A percentile compares a stretch with the other conserved stretches of the same genome.
Evolutionary conservation across 2,888 invertebrate species (phyloP).

Genomic region (Trileptium ribeirensis): DNA sequence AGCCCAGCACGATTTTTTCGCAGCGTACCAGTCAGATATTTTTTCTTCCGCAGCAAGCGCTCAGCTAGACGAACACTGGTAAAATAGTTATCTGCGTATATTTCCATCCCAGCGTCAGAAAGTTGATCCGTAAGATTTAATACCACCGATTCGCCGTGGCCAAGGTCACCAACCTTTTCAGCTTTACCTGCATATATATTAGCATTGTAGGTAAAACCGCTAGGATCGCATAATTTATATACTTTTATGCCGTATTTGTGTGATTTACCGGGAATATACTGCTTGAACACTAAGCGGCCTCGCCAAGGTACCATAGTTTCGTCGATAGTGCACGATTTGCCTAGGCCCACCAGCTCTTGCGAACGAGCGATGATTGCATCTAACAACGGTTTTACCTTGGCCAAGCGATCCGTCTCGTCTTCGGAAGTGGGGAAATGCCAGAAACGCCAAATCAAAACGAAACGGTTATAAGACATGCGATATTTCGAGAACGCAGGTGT

Average conservation of each 20-base stretch:
- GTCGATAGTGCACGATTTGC: not conserved
- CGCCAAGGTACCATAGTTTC: conserved; percentile 8
- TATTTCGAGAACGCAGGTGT: no score
- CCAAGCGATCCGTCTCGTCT: not conserved
- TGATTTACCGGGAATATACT: not conserved
- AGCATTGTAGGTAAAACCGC: not conserved
- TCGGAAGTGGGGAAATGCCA: no score
- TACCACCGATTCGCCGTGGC: not conserved
- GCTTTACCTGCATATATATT: not conserved
- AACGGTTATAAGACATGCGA: not conserved
- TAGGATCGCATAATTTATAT: not conserved
- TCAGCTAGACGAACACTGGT: not conserved
- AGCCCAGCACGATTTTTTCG: conserved; percentile 47
- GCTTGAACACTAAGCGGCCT: not conserved
- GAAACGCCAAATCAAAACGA: not conserved
- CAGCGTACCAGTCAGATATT: conserved; percentile 25
- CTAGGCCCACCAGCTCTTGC: not conserved
- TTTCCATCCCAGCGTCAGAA: not conserved
- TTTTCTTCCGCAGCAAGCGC: conserved; percentile 38
- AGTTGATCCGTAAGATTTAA: not conserved
- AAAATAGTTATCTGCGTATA: not conserved
- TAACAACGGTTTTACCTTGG: not conserved
- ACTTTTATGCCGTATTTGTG: conserved; percentile 5
- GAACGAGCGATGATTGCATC: not conserved
- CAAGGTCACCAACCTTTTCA: no score